Conservation (phyloP, 1,140 invertebrate species). For the Hydropsyche tenuis region DNA sequence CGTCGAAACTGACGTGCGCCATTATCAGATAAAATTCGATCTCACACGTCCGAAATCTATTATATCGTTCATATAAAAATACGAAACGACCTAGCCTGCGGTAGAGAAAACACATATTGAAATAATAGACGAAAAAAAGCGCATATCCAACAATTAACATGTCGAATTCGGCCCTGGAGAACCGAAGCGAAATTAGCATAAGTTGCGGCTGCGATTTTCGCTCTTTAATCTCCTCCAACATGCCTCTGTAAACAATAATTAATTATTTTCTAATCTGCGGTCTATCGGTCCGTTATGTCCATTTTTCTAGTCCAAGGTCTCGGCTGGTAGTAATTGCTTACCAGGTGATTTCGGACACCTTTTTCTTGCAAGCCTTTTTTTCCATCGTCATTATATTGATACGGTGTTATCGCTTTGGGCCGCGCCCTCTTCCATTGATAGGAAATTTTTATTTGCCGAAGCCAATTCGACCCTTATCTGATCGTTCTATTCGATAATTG, state of each 20-base stretch:
- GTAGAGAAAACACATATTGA: too few species aligned
- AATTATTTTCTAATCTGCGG: conserved; percentile 7
- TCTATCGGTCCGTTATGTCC: neutral
- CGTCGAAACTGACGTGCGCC: neutral
- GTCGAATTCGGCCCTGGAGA: too few species aligned
- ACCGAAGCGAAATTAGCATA: too few species aligned
- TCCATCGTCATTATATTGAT: too few species aligned
- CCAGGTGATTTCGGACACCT: neutral
- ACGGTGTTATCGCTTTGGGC: too few species aligned
- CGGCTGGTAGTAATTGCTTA: neutral
- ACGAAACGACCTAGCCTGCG: too few species aligned
- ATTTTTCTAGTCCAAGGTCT: conserved; percentile 7
- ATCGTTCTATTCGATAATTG: neutral
- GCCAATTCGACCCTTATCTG: neutral
- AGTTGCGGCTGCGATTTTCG: too few species aligned
- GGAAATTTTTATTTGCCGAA: neutral
- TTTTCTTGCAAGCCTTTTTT: too few species aligned
- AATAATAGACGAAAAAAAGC: too few species aligned
- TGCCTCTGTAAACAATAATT: conserved; percentile 18
- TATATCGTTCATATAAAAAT: too few species aligned
- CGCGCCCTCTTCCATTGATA: neutral
- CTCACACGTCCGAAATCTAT: too few species aligned
- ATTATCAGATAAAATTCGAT: neutral
- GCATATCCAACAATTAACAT: too few species aligned
- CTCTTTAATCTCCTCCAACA: neutral